phyloP scores from a whole-genome alignment of 2,113 vertebrate species.

The Vimba vimba region DNA sequence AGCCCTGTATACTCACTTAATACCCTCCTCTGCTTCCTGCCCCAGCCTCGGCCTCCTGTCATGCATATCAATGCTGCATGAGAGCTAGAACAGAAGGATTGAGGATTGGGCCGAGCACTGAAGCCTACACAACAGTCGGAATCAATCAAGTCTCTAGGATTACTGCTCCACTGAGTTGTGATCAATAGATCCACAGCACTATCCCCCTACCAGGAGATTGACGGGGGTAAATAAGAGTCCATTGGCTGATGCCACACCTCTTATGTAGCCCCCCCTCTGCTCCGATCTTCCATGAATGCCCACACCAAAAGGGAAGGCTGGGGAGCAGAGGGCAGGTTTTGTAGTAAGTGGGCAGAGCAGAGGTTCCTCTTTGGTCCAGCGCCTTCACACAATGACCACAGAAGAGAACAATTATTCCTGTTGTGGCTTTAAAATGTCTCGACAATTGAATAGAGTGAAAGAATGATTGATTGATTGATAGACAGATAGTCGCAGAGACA shows the following conservation, averaged over 20 bases:
- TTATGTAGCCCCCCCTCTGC: slow-evolving; percentile 30
- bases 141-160: slow-evolving; percentile 83
- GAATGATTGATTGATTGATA: neutral
- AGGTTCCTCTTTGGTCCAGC: slow-evolving; percentile 72
- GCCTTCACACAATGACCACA: slow-evolving; percentile 72
- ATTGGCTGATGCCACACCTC: slow-evolving; percentile 58
- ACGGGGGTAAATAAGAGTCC: slow-evolving; percentile 81
- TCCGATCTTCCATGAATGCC: slow-evolving; percentile 51
- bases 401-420: slow-evolving; percentile 38
- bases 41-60: slow-evolving; percentile 63
- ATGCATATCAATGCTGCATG: slow-evolving; percentile 80
- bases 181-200: slow-evolving; percentile 85
- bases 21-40: slow-evolving; percentile 66
- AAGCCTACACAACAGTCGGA: slow-evolving; percentile 75
- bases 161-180: slow-evolving; percentile 80
- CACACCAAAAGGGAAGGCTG: slow-evolving; percentile 59
- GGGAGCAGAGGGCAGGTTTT: slow-evolving; percentile 63
- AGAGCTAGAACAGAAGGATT: slow-evolving; percentile 58
- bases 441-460: slow-evolving; percentile 4
- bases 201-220: slow-evolving; percentile 75
- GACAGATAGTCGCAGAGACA: slow-evolving; percentile 20
- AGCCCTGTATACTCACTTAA: slow-evolving; percentile 73
- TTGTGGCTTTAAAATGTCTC: slow-evolving; percentile 11
- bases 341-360: slow-evolving; percentile 60
- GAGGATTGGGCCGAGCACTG: slow-evolving; percentile 77